These are phyloP conservation scores for Seira sanloemensis DNA, from an alignment of 2,888 invertebrate species.

Conservation along the genomic window DNA sequence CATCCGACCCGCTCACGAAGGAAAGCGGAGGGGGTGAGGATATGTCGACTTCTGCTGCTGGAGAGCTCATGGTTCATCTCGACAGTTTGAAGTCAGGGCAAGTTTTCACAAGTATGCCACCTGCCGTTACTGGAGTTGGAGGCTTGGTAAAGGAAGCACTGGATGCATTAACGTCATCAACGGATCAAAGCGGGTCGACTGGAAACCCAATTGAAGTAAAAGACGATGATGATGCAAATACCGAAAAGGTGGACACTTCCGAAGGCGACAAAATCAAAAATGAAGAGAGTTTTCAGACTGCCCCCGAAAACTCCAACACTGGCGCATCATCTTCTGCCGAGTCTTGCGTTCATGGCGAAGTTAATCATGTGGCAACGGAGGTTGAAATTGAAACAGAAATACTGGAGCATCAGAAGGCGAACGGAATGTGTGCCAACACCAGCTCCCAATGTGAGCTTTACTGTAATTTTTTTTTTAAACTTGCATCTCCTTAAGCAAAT, in stretches of 20 bases:
- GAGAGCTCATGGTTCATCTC: slow-evolving; percentile 29
- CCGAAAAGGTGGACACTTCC: not conserved
- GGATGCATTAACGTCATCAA: slow-evolving; percentile 49
- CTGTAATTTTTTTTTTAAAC: not conserved
- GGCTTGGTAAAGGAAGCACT: slow-evolving; percentile 67
- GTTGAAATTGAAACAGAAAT: not conserved
- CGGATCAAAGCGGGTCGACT: not conserved
- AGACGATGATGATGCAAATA: not conserved
- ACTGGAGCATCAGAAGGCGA: not conserved
- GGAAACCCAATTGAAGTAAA: not conserved
- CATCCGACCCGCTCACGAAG: not conserved
- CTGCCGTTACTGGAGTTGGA: slow-evolving; percentile 37
- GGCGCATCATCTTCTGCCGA: not conserved
- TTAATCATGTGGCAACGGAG: not conserved
- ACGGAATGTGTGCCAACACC: not conserved
- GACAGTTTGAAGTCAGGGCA: slow-evolving; percentile 10
- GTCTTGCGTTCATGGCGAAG: not conserved
- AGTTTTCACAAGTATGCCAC: not conserved
- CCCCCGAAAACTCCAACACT: not conserved
- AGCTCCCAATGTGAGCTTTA: not conserved
- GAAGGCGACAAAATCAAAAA: not conserved
- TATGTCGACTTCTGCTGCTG: not conserved
- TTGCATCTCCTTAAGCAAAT: too few relatives aligned
- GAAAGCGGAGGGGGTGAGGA: not conserved
- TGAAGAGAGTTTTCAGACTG: not conserved